phyloP scores from a whole-genome alignment of 2,113 vertebrate species.

The Dascyllus trimaculatus region DNA sequence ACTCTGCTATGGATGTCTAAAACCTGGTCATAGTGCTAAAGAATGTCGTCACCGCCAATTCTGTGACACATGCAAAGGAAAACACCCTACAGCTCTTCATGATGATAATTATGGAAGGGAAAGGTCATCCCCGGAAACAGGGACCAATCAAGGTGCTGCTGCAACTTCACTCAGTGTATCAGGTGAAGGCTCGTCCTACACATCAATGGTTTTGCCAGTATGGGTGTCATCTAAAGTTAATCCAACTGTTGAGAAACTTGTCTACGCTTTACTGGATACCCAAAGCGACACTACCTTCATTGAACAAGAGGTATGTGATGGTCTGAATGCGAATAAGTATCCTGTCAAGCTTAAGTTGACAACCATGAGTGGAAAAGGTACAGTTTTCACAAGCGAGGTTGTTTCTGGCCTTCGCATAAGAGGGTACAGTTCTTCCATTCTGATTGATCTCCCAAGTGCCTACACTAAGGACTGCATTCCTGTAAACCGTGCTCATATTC shows the following conservation, averaged over 20 bases:
- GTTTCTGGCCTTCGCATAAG: not conserved
- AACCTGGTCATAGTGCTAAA: not conserved
- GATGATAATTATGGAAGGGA: not conserved
- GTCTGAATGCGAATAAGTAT: not conserved
- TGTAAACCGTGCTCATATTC: not conserved
- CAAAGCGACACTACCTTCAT: constrained; percentile 21
- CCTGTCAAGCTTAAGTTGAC: constrained; percentile 18
- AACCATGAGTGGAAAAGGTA: not conserved
- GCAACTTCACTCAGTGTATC: not conserved
- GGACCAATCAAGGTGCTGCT: not conserved
- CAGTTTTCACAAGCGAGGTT: not conserved
- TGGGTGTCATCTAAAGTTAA: not conserved
- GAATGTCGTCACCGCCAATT: not conserved
- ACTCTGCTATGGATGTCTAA: constrained; percentile 22
- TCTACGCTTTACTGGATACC: not conserved
- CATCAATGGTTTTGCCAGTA: constrained; percentile 27
- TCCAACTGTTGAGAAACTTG: not conserved
- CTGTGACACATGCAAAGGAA: not conserved
- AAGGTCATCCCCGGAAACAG: not conserved
- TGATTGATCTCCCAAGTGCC: not conserved
- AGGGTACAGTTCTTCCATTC: not conserved
- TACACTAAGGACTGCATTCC: constrained; percentile 11
- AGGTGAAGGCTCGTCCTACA: not conserved
- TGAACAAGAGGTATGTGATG: not conserved
- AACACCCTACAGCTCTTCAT: constrained; percentile 3